Conservation (phyloP, 1,140 invertebrate species). For the Ceratina japonica region DNA sequence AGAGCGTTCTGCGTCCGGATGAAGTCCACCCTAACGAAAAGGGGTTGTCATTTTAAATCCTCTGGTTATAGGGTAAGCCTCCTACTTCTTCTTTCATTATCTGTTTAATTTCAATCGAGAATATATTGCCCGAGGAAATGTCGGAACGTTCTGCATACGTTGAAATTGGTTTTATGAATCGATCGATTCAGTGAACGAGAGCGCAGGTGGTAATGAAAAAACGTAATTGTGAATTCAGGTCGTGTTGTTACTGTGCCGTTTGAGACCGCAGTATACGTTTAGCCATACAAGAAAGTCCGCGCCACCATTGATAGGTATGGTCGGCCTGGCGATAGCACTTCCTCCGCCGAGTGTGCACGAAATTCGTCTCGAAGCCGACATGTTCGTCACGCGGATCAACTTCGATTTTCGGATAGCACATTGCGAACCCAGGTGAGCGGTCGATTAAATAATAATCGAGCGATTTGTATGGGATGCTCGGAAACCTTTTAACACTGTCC, state of each 20-base stretch:
- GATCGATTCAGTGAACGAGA: constrained; percentile 13
- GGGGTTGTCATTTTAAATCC: constrained; percentile 98
- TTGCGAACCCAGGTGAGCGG: constrained; percentile 95
- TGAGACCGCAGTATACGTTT: constrained; percentile 95
- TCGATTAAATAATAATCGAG: not conserved
- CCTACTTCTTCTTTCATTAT: too few species aligned
- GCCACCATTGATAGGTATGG: constrained; percentile 93
- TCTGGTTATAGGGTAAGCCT: constrained; percentile 96
- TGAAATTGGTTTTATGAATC: not conserved
- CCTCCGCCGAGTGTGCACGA: constrained; percentile 98
- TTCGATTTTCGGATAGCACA: constrained; percentile 98
- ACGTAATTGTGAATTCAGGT: constrained; percentile 83
- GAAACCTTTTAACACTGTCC: not conserved
- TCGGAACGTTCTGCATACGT: too few species aligned
- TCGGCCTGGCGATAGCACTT: constrained; percentile 95
- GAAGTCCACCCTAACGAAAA: constrained; percentile 98
- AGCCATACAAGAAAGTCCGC: constrained; percentile 90
- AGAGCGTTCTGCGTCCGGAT: constrained; percentile 97
- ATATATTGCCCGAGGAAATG: not conserved
- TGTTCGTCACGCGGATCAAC: constrained; percentile 97
- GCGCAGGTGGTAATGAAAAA: constrained; percentile 17
- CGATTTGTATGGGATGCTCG: not conserved
- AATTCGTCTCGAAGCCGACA: constrained; percentile 95
- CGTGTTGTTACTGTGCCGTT: constrained; percentile 92
- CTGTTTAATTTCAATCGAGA: not conserved